Base-by-base conservation (phyloP, 2,113 vertebrate species). In the Todiramphus chloris region DNA sequence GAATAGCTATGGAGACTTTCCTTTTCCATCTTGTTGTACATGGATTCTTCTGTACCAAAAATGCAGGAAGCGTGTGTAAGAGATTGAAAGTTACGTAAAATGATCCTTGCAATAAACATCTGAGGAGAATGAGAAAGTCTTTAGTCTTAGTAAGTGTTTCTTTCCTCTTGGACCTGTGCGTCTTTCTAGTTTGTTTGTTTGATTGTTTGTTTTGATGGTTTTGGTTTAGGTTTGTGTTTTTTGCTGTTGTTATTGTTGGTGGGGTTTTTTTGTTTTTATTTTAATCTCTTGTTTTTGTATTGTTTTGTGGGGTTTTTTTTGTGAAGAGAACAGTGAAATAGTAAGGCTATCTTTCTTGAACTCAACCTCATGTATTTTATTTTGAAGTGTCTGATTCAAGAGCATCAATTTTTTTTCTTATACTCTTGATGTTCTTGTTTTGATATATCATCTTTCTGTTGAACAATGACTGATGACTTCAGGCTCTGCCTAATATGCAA, bases 401-500 rank as follows among this genome's bases (percentile, higher is more conserved):
- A 85, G 37, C 30, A 86, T 41, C 37, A 17, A 1, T 64, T 67
- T 79, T 86, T 86, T 83, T 78, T 59, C 60, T 78, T 70, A 27
- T 67, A 76, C 25, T 63, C 60, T 70, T 86, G n/a, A 60, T 83
- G 50, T 55, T 91, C 62, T 88, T 80, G 17, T 92, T 91, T 77
- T 87, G 84, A 93, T 92, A 86, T 86, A 93, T 90, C 19, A 53
- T 86, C 75, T 88, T 94, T 75, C 37, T 90, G 25, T 91, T 91
- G 89, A 86, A 83, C 89, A 93, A 69, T 94, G 93, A 93, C 69
- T 89, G 83, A 91, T 91, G 89, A 85, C 78, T 91, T 93, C 67
- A 93, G 63, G 70, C 39, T 77, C 63, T 94, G 33, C 43, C 44
- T 91, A 83, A 74, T 83, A 85, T 58, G 39, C 70, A 79, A 43